phyloP scores from a whole-genome alignment of 2,797 vertebrate genomes.

The Arctocebus calabarensis region DNA sequence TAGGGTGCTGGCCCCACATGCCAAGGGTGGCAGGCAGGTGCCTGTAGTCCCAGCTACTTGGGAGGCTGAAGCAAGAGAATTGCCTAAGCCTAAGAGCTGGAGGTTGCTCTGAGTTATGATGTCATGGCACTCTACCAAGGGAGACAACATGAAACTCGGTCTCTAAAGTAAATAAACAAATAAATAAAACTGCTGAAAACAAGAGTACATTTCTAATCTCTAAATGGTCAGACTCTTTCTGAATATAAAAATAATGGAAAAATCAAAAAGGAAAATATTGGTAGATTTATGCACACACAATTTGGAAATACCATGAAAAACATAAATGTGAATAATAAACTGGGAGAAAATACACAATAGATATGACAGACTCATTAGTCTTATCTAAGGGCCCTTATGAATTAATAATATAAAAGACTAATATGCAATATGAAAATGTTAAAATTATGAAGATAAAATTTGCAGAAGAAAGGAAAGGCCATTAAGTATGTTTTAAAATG shows the following conservation, averaged over 20 bases:
- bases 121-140: too few species aligned
- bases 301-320: not conserved
- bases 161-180: too few species aligned
- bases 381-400: not conserved
- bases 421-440: not conserved
- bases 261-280: not conserved
- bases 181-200: not conserved
- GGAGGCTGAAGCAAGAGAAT: too few species aligned
- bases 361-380: not conserved
- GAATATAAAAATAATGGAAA: not conserved
- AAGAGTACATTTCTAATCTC: not conserved
- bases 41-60: too few species aligned
- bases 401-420: not conserved
- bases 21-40: not conserved
- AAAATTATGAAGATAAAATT: not conserved
- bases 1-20: too few species aligned
- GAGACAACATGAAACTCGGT: too few species aligned
- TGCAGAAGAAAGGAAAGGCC: not conserved
- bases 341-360: not conserved
- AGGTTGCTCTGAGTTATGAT: too few species aligned
- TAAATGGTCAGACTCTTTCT: not conserved
- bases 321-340: not conserved
- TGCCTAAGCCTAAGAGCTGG: too few species aligned
- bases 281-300: not conserved
- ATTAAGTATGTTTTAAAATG: not conserved